Evolutionary conservation across 2,888 invertebrate genomes (phyloP).

Genomic region (Cataglyphis altisquamis): DNA sequence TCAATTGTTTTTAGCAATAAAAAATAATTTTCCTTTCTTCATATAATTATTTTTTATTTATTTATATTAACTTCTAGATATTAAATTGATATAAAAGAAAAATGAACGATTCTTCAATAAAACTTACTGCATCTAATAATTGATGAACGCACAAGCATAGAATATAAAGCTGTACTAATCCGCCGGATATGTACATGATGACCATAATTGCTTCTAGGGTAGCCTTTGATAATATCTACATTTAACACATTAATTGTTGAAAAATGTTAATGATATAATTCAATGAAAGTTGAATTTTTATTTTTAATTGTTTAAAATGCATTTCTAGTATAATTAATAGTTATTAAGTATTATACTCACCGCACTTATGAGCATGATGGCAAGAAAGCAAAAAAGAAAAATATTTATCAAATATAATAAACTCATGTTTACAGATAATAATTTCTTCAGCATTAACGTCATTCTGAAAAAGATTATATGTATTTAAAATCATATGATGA

Average conservation of each 20-base stretch:
- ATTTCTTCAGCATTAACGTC: conserved; percentile 56
- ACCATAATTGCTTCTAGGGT: conserved; percentile 8
- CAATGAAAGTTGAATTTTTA: not conserved
- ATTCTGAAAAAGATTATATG: conserved; percentile 53
- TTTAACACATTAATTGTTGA: not conserved
- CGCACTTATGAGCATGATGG: conserved; percentile 64
- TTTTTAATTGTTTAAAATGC: not conserved
- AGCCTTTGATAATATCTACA: conserved; percentile 26
- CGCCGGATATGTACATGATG: conserved; percentile 48
- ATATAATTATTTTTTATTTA: not conserved
- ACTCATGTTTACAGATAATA: conserved; percentile 69
- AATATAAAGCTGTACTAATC: conserved; percentile 72
- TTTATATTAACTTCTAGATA: not conserved
- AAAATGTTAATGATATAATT: not conserved
- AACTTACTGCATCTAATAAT: conserved; percentile 75
- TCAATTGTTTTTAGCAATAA: not conserved
- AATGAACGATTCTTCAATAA: not conserved
- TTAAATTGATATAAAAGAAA: not conserved
- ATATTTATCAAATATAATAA: conserved; percentile 71
- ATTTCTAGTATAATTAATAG: not conserved
- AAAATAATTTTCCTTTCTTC: not conserved
- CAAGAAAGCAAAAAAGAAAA: conserved; percentile 73
- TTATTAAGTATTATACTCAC: conserved; percentile 61
- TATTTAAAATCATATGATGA: not conserved
- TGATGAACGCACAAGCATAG: conserved; percentile 75